Conservation (phyloP, 2,888 invertebrate species). For the Melipona bicolor region DNA sequence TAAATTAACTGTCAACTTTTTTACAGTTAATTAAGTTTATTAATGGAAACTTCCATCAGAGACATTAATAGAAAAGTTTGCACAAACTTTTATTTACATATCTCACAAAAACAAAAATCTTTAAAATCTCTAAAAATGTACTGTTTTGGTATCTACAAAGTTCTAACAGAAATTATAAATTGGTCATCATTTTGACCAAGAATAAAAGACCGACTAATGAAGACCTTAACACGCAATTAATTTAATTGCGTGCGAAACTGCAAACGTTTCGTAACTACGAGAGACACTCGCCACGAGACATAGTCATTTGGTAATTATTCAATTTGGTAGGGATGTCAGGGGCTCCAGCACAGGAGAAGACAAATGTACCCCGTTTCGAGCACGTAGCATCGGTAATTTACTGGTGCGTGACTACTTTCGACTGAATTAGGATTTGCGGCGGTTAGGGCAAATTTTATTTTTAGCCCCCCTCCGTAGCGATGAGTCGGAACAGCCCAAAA, state of each 20-base stretch:
- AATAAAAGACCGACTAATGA: no score
- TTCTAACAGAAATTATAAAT: no score
- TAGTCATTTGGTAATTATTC: conserved; percentile 59
- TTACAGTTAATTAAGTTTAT: no score
- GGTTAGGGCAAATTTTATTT: conserved; percentile 48
- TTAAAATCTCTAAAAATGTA: no score
- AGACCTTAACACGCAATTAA: no score
- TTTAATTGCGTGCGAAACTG: background rate
- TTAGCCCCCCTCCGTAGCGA: conserved; percentile 40
- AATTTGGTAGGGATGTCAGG: conserved; percentile 45
- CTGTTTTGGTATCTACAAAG: no score
- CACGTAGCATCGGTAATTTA: conserved; percentile 60
- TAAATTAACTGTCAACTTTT: no score
- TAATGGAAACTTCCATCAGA: no score
- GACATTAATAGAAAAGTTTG: no score
- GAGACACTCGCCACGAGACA: conserved; percentile 14
- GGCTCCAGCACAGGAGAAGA: conserved; percentile 45
- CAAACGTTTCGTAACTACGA: conserved; percentile 11
- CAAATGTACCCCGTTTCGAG: conserved; percentile 50
- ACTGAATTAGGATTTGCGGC: conserved; percentile 52
- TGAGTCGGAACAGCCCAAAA: conserved; percentile 30
- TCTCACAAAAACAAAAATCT: no score
- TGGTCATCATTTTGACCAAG: no score
- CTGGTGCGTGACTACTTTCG: conserved; percentile 61
- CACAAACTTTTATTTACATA: no score